phyloP scores from a whole-genome alignment of 2,888 invertebrate species.

The Apodemia mormo region DNA sequence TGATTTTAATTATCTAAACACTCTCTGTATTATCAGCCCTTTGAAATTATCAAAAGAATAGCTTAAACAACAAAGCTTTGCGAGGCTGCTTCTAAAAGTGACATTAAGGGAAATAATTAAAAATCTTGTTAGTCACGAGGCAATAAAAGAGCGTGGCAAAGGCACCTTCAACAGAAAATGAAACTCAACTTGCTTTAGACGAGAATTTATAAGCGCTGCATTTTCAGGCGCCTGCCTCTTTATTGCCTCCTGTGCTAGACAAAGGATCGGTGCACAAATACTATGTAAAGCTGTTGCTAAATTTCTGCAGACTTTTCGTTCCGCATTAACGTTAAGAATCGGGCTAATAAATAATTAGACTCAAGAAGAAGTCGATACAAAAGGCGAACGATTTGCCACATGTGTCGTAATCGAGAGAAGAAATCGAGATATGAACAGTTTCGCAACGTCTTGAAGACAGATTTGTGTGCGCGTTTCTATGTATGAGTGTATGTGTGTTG shows the following conservation, averaged over 20 bases:
- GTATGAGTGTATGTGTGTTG: too few relatives aligned
- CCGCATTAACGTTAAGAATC: background rate
- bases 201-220: slow-evolving; percentile 72
- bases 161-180: slow-evolving; percentile 68
- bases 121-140: slow-evolving; percentile 76
- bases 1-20: slow-evolving; percentile 8
- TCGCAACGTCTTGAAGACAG: too few relatives aligned
- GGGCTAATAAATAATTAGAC: too few relatives aligned
- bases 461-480: too few relatives aligned
- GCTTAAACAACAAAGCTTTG: slow-evolving; percentile 31
- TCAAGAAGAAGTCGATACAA: too few relatives aligned
- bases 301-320: slow-evolving; percentile 16
- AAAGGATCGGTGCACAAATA: slow-evolving; percentile 39
- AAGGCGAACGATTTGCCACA: too few relatives aligned
- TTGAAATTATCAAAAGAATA: slow-evolving; percentile 15
- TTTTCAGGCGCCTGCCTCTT: slow-evolving; percentile 72
- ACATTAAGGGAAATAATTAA: slow-evolving; percentile 79
- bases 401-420: too few relatives aligned
- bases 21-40: background rate
- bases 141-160: slow-evolving; percentile 69
- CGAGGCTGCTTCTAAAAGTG: slow-evolving; percentile 55
- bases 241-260: slow-evolving; percentile 70
- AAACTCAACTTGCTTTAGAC: slow-evolving; percentile 51
- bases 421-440: too few relatives aligned
- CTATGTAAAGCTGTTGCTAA: background rate